These are phyloP conservation scores for Contarinia nasturtii DNA, from an alignment of 1,140 invertebrate species.

Conservation along the genomic window DNA sequence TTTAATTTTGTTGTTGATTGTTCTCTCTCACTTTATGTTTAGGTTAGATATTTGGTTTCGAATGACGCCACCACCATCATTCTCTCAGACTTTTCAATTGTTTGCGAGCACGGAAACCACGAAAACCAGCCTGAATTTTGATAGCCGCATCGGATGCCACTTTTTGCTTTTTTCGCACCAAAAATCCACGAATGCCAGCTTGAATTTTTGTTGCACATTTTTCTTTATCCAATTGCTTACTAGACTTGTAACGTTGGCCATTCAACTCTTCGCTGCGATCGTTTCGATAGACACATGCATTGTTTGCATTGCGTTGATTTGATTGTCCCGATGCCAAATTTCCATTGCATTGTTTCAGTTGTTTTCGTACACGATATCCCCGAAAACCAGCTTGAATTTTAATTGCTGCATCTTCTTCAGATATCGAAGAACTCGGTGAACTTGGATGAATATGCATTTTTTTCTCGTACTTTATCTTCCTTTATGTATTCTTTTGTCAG, in stretches of 20 bases:
- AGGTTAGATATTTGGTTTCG: too few species aligned
- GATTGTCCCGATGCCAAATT: too few species aligned
- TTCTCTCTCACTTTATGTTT: too few species aligned
- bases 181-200: conserved; percentile 47
- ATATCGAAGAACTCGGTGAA: conserved; percentile 12
- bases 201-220: conserved; percentile 56
- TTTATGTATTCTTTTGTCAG: too few species aligned
- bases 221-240: conserved; percentile 22
- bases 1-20: too few species aligned
- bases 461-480: not conserved
- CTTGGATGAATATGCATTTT: conserved; percentile 23
- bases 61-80: too few species aligned
- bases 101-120: conserved; percentile 34
- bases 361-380: conserved; percentile 47
- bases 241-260: too few species aligned
- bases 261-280: too few species aligned
- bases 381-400: conserved; percentile 57
- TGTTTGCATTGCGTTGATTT: too few species aligned
- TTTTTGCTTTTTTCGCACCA: conserved; percentile 40
- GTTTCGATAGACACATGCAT: too few species aligned
- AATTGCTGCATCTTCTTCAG: conserved; percentile 36
- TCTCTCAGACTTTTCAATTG: conserved; percentile 18
- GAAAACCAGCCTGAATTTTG: conserved; percentile 38
- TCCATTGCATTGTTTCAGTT: conserved; percentile 23
- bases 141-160: conserved; percentile 31